Percentiles rank a stretch among this genome's conserved stretches.
These are phyloP conservation scores for Altica lythri DNA, from an alignment of 2,888 invertebrate genomes.

Conservation along the genomic window DNA sequence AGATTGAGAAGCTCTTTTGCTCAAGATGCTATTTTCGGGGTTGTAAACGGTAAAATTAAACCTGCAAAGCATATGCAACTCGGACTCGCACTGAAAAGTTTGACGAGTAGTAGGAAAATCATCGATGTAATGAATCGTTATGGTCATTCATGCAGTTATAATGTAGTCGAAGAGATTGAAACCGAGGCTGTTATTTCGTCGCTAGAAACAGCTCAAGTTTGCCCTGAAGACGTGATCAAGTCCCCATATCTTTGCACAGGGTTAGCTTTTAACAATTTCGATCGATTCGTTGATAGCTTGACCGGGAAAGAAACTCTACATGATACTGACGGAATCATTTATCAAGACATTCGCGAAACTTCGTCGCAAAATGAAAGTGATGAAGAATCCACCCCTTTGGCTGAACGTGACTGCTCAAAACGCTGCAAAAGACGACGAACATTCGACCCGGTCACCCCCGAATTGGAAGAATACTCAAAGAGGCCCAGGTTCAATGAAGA, in stretches of 20 bases:
- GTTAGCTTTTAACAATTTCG: constrained; percentile 39
- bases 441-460: not conserved
- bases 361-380: constrained; percentile 10
- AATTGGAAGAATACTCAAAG: too few species aligned
- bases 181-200: constrained; percentile 27
- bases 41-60: constrained; percentile 38
- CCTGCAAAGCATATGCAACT: constrained; percentile 22
- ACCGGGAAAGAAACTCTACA: constrained; percentile 38
- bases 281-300: constrained; percentile 36
- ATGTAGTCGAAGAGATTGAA: constrained; percentile 28
- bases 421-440: constrained; percentile 7
- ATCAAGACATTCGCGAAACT: constrained; percentile 28
- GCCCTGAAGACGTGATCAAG: constrained; percentile 36
- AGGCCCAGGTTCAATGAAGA: too few species aligned
- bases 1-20: constrained; percentile 8
- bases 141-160: constrained; percentile 29
- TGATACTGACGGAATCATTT: constrained; percentile 35
- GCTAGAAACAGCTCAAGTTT: constrained; percentile 14
- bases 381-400: constrained; percentile 10
- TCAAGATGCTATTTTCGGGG: constrained; percentile 35
- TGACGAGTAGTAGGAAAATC: constrained; percentile 31
- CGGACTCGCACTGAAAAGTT: constrained; percentile 25
- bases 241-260: constrained; percentile 33
- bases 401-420: constrained; percentile 13
- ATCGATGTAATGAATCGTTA: constrained; percentile 31